Evolutionary conservation across 2,113 vertebrate species (phyloP).

Genomic region (Martes martes): DNA sequence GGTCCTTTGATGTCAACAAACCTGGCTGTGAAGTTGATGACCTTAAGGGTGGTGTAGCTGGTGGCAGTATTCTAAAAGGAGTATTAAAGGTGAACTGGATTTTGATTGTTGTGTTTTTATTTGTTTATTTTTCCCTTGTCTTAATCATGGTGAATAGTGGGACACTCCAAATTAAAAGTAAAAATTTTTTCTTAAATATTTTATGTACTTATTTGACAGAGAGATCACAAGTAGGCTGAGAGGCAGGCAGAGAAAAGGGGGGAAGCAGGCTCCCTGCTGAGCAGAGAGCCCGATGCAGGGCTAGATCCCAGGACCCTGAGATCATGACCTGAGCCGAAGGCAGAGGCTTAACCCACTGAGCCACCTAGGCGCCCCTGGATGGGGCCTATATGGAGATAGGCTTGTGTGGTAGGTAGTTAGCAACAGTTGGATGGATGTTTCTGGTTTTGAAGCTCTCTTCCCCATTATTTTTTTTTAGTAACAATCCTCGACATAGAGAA

Average conservation of each 20-base stretch:
- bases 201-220: no score
- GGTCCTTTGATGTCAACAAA: slow-evolving; percentile 99
- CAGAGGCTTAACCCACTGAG: no score
- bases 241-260: no score
- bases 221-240: no score
- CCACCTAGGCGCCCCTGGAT: background rate
- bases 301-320: no score
- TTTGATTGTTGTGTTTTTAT: background rate
- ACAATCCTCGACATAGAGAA: background rate
- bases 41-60: slow-evolving; percentile 97
- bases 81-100: slow-evolving; percentile 92
- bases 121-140: background rate
- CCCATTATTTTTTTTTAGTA: background rate
- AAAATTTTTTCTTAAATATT: background rate
- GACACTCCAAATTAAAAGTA: background rate
- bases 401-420: background rate
- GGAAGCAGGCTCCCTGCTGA: no score
- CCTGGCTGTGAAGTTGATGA: slow-evolving; percentile 99
- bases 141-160: background rate
- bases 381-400: background rate
- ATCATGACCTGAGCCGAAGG: no score
- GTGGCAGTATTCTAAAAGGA: slow-evolving; percentile 98
- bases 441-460: background rate
- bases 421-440: background rate
- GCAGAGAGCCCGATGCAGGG: no score